phyloP scores from a whole-genome alignment of 2,888 invertebrate species.

The Pollenia griseotomentosa region DNA sequence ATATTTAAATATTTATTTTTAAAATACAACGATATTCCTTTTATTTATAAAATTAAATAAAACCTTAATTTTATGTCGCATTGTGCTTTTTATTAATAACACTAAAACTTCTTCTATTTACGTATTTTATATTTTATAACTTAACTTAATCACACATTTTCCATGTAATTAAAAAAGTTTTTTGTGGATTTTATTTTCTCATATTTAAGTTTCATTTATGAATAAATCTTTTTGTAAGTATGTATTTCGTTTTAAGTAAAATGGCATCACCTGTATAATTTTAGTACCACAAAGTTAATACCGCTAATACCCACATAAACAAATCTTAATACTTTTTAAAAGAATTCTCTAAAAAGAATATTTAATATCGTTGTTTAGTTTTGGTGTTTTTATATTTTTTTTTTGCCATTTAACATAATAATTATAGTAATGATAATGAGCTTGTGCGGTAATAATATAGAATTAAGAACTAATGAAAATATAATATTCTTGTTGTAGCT shows the following conservation, averaged over 20 bases:
- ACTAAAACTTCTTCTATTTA: background rate
- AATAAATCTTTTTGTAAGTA: background rate
- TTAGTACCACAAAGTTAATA: background rate
- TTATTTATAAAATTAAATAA: background rate
- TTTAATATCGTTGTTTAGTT: background rate
- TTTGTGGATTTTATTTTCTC: constrained; percentile 35
- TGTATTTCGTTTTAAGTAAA: background rate
- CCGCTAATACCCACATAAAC: constrained; percentile 17
- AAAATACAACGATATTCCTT: background rate
- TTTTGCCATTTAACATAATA: constrained; percentile 1
- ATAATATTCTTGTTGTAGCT: constrained; percentile 46
- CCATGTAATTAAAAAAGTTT: constrained; percentile 42
- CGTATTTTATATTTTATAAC: background rate
- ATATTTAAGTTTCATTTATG: constrained; percentile 40
- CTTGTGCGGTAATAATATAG: constrained; percentile 9
- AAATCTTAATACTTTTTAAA: constrained; percentile 28
- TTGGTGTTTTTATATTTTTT: background rate
- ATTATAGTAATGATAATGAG: background rate
- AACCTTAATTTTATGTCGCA: background rate
- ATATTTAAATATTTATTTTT: constrained; percentile 26
- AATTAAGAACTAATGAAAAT: constrained; percentile 40
- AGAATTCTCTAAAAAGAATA: background rate
- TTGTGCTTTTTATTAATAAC: background rate
- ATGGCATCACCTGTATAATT: background rate
- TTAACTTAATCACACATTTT: background rate